phyloP scores from a whole-genome alignment of 2,888 invertebrate genomes.

The Nephrotoma appendiculata region DNA sequence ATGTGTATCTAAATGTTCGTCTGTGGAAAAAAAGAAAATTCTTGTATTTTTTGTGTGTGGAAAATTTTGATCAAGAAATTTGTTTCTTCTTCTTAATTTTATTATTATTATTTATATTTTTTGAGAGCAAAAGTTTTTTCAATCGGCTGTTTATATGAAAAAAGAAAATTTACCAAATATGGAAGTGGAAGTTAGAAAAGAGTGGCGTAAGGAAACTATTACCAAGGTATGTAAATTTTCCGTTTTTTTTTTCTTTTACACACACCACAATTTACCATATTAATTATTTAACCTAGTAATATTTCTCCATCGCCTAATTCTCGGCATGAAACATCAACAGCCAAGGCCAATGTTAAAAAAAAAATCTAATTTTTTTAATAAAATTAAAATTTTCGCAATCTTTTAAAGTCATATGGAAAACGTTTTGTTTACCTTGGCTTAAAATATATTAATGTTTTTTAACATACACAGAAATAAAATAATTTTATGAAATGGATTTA shows the following conservation, averaged over 20 bases:
- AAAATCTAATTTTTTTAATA: background rate
- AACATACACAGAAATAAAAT: no score
- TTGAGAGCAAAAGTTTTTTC: background rate
- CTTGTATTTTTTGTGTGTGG: background rate
- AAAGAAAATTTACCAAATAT: constrained; percentile 1
- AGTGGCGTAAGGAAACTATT: constrained; percentile 3
- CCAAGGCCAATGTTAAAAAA: background rate
- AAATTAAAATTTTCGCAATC: background rate
- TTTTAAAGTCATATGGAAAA: background rate
- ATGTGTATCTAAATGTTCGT: background rate
- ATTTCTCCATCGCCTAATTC: background rate
- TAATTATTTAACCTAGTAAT: background rate
- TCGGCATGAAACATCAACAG: background rate
- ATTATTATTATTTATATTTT: background rate
- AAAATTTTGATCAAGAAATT: background rate
- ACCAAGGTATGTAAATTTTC: constrained; percentile 1
- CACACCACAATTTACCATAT: background rate
- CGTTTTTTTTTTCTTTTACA: background rate
- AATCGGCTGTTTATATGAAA: background rate
- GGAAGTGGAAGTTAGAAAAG: constrained; percentile 2
- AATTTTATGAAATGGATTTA: background rate
- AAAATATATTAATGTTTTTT: background rate
- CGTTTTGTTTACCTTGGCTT: background rate
- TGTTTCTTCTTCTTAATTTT: background rate
- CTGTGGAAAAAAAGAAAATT: background rate